Evolutionary conservation across 2,113 vertebrate species (phyloP).

Genomic region (Phrynocephalus versicolor): DNA sequence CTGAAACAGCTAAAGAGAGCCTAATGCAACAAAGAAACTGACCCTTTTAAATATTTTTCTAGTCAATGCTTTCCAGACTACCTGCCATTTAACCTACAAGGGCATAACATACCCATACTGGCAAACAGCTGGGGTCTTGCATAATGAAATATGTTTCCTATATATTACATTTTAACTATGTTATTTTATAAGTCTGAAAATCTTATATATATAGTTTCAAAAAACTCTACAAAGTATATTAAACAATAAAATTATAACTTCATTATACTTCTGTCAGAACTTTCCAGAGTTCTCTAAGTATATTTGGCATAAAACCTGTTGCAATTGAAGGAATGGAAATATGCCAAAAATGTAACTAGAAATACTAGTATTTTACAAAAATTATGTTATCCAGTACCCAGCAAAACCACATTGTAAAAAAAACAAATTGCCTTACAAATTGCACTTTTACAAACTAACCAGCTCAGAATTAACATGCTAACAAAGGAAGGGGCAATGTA

Average conservation of each 20-base stretch:
- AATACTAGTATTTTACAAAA: slow-evolving; percentile 54
- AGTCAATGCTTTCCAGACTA: not conserved
- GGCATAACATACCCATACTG: not conserved
- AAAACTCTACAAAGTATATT: slow-evolving; percentile 41
- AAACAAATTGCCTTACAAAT: slow-evolving; percentile 54
- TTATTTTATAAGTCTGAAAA: slow-evolving; percentile 24
- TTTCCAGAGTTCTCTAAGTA: slow-evolving; percentile 12
- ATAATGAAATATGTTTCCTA: slow-evolving; percentile 4
- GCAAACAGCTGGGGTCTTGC: not conserved
- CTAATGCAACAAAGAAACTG: not conserved
- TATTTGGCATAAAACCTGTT: slow-evolving; percentile 28
- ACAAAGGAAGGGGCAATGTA: slow-evolving; percentile 40
- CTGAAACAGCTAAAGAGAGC: not conserved
- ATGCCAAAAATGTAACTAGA: slow-evolving; percentile 55
- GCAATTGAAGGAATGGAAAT: slow-evolving; percentile 54
- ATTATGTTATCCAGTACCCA: slow-evolving; percentile 56
- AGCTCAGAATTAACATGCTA: slow-evolving; percentile 20
- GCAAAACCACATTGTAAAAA: slow-evolving; percentile 56
- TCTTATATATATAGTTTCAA: slow-evolving; percentile 31
- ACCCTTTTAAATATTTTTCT: not conserved
- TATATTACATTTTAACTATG: not conserved
- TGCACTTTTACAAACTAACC: slow-evolving; percentile 46
- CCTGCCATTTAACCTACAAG: not conserved
- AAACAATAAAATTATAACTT: slow-evolving; percentile 37
- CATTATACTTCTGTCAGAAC: slow-evolving; percentile 50